Percentiles rank a stretch among this genome's conserved stretches.
phyloP scores from a whole-genome alignment of 1,140 invertebrate species.

The Drosophila grimshawi region DNA sequence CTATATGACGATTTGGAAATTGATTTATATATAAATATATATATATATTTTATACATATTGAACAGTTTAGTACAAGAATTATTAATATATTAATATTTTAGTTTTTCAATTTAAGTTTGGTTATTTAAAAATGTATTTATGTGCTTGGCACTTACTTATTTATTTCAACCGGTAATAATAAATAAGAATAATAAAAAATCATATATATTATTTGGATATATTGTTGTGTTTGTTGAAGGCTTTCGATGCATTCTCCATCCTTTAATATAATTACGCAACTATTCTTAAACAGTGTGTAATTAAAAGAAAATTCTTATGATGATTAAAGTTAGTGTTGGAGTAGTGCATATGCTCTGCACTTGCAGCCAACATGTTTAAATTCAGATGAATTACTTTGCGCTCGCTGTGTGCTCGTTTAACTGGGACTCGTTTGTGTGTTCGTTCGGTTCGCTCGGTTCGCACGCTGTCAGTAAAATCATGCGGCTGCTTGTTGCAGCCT shows the following conservation, averaged over 20 bases:
- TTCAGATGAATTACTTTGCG: constrained; percentile 32
- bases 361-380: constrained; percentile 50
- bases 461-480: constrained; percentile 64
- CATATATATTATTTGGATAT: too few relatives aligned
- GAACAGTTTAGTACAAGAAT: too few relatives aligned
- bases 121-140: not conserved
- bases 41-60: not conserved
- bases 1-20: not conserved
- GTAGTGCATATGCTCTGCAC: constrained; percentile 4
- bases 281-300: too few relatives aligned
- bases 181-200: too few relatives aligned
- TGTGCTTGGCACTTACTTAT: too few relatives aligned
- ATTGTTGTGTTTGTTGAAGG: too few relatives aligned
- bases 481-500: constrained; percentile 66
- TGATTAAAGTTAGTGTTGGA: not conserved
- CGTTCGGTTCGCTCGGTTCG: constrained; percentile 40
- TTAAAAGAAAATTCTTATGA: too few relatives aligned
- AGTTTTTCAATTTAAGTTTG: not conserved
- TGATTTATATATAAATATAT: not conserved
- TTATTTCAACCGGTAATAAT: too few relatives aligned
- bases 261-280: too few relatives aligned
- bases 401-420: constrained; percentile 31
- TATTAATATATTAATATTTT: not conserved
- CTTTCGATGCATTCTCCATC: too few relatives aligned
- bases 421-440: constrained; percentile 13